Base-by-base conservation (phyloP, 2,888 invertebrate genomes). In the Epinotia nisella region DNA sequence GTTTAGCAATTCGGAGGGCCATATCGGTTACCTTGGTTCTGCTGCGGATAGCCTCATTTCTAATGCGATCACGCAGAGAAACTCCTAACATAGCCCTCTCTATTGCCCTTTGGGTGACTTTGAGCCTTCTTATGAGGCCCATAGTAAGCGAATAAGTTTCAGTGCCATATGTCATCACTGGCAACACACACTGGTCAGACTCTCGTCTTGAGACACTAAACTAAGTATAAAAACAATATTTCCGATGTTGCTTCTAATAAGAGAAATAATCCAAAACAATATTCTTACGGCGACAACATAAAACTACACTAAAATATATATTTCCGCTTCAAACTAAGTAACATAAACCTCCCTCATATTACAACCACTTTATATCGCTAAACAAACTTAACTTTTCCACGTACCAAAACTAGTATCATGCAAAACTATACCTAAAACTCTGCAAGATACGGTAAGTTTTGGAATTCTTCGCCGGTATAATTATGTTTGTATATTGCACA, bases 401-500 rank as follows among this genome's bases (percentile, higher is more conserved):
- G 3, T 3, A 56, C 17, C 10, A 19, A 11, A 13, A 29, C n/a
- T 49, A 17, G 10, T 56, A 51, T 15, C 17, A 2, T 13, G 3
- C 11, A 49, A 67, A 7, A 29, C 0, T 35, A 39, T n/a, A 9
- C 21, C 55, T 41, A 13, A 55, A 55, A 17, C 5, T n/a, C 4
- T 29, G 49, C 2, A 7, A 1, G n/a, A 10, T 13, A 17, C 17
- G n/a, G 21, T 49, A 39, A 24, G 61, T 72, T 68, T 35, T 49
- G 2, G 2, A 49, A 56, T 68, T 45, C 0, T 3, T 21, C 56
- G 68, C 55, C 39, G n/a, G 61, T 17, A 49, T 17, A 35, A 17
- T 5, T 68, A 72, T 56, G n/a, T 61, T 72, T 61, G 71, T 49
- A 10, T 13, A 60, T 53, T 59, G 21, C 58, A 65, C 64, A 65